A percentile compares a stretch with the other conserved stretches of the same genome.
Conservation (phyloP, 2,888 invertebrate species). For the Dyspetes luteomarginatus region DNA sequence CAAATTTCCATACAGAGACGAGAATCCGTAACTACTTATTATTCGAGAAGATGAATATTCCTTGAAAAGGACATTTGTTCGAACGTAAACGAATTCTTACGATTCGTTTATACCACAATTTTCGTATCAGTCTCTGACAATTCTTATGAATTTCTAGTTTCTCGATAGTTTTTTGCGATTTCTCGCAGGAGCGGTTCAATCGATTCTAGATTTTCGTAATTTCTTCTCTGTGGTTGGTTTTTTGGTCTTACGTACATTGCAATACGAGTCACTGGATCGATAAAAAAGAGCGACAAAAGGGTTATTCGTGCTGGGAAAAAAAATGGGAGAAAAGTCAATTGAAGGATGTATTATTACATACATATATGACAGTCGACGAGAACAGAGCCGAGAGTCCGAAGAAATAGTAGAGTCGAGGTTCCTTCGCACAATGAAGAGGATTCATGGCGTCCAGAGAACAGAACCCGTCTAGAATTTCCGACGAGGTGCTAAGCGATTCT, state of each 20-base stretch:
- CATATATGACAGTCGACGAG: slow-evolving; percentile 12
- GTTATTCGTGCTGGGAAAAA: slow-evolving; percentile 12
- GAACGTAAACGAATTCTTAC: slow-evolving; percentile 3
- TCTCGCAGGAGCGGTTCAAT: slow-evolving; percentile 8
- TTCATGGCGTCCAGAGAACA: slow-evolving; percentile 15
- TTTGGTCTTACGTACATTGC: neutral
- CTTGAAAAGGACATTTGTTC: neutral
- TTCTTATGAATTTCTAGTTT: neutral
- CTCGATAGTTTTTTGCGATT: neutral
- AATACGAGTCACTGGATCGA: slow-evolving; percentile 1
- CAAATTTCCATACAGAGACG: neutral
- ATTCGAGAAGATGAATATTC: neutral
- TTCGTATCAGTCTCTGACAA: slow-evolving; percentile 8
- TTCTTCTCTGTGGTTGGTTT: neutral
- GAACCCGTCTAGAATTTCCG: slow-evolving; percentile 37
- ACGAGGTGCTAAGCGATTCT: slow-evolving; percentile 70
- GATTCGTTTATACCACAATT: neutral
- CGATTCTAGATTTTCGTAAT: slow-evolving; percentile 5
- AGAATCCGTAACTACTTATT: neutral
- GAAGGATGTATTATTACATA: slow-evolving; percentile 3
- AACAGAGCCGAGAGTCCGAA: slow-evolving; percentile 40
- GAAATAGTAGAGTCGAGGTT: slow-evolving; percentile 39
- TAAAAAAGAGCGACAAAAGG: slow-evolving; percentile 31
- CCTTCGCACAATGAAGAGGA: slow-evolving; percentile 5
- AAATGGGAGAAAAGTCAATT: slow-evolving; percentile 34